Evolutionary conservation across 2,113 vertebrate species (phyloP).

Genomic region (Cryptotis parvus): DNA sequence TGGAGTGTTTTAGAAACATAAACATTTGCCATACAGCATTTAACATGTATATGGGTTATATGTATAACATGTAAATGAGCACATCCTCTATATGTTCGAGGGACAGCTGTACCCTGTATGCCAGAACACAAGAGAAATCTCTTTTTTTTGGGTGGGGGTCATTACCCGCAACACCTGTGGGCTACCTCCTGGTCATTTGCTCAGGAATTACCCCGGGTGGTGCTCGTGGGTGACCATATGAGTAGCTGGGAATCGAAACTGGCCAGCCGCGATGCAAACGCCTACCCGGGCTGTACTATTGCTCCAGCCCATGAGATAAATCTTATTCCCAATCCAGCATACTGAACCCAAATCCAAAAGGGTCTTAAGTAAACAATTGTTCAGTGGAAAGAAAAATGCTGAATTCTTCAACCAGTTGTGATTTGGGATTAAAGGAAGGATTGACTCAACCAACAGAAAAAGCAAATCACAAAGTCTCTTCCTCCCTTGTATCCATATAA

Average conservation of each 20-base stretch:
- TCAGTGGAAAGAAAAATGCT: neutral
- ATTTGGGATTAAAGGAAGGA: neutral
- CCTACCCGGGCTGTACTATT: no score
- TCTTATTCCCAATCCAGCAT: neutral
- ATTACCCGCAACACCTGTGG: no score
- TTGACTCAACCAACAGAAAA: conserved; percentile 10
- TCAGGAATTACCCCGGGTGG: no score
- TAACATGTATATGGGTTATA: no score
- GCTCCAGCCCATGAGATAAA: no score
- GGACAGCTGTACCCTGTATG: neutral
- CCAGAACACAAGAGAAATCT: neutral
- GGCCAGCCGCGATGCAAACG: no score
- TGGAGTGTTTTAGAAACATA: neutral
- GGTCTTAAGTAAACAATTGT: neutral
- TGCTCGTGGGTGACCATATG: no score
- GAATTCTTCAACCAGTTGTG: neutral
- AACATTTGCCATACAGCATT: neutral
- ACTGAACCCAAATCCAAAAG: neutral
- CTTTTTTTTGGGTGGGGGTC: no score
- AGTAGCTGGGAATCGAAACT: no score
- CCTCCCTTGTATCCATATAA: neutral
- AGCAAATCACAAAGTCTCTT: neutral
- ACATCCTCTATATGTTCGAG: no score
- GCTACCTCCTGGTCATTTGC: no score
- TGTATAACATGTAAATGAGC: no score